Conservation (phyloP, 2,888 invertebrate genomes). For the Candidula unifasciata region DNA sequence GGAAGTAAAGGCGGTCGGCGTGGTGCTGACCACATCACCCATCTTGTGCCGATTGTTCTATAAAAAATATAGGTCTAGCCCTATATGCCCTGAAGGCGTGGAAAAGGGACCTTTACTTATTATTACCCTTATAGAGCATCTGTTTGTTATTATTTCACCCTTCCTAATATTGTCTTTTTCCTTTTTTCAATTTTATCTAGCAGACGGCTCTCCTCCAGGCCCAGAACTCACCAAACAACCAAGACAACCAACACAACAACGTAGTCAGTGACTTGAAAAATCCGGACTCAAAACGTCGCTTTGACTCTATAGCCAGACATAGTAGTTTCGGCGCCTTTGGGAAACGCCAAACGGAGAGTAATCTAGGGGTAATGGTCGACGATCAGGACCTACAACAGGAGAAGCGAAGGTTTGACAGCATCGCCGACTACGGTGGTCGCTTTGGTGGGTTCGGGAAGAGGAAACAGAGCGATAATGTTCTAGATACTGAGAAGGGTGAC, state of each 20-base stretch:
- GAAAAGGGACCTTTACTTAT: too few relatives aligned
- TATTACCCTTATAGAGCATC: too few relatives aligned
- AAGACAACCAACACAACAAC: too few relatives aligned
- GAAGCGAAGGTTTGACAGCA: not conserved
- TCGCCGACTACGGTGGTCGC: not conserved
- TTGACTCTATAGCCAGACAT: conserved; percentile 11
- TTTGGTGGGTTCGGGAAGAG: not conserved
- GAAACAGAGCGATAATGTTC: not conserved
- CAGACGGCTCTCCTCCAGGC: not conserved
- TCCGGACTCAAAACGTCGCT: conserved; percentile 7
- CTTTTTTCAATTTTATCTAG: not conserved
- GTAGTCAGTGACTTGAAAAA: not conserved
- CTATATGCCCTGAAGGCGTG: too few relatives aligned
- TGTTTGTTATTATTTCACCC: not conserved
- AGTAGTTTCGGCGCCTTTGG: not conserved
- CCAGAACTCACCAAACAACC: not conserved
- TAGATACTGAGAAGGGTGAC: not conserved
- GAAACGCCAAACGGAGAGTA: not conserved
- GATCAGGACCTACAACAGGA: not conserved
- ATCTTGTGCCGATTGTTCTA: too few relatives aligned
- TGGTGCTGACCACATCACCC: too few relatives aligned
- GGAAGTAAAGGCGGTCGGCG: too few relatives aligned
- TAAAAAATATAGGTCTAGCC: too few relatives aligned
- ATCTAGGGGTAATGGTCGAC: not conserved
- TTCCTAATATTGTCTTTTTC: not conserved